Conservation (phyloP, 2,797 vertebrate species). For the Mallotus villosus region DNA sequence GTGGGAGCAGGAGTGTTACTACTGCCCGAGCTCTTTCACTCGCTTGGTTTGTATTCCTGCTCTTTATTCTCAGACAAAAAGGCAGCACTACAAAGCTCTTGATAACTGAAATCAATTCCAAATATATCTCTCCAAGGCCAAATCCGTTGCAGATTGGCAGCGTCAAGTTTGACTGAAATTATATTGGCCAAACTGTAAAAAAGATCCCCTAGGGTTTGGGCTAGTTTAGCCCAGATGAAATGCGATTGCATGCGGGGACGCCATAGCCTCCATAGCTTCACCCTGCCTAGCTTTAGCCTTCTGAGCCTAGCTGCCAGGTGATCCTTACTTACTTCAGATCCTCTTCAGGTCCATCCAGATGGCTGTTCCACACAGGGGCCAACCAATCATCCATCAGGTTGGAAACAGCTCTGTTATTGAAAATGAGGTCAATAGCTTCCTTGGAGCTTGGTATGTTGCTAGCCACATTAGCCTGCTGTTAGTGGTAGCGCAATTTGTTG, state of each 20-base stretch:
- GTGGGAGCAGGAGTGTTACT: slow-evolving; percentile 78
- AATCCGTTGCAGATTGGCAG: slow-evolving; percentile 56
- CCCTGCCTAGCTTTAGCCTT: slow-evolving; percentile 38
- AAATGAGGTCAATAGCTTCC: slow-evolving; percentile 87
- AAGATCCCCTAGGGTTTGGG: not conserved
- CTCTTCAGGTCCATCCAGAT: slow-evolving; percentile 74
- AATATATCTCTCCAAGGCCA: slow-evolving; percentile 66
- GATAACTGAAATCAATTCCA: slow-evolving; percentile 70
- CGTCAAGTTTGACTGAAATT: slow-evolving; percentile 63
- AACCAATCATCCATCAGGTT: slow-evolving; percentile 77
- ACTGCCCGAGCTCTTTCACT: slow-evolving; percentile 73
- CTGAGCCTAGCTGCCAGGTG: slow-evolving; percentile 71
- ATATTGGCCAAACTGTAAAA: slow-evolving; percentile 18
- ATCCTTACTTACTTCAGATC: slow-evolving; percentile 72
- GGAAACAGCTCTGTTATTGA: slow-evolving; percentile 80
- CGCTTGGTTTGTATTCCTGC: slow-evolving; percentile 72
- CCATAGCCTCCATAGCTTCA: slow-evolving; percentile 26
- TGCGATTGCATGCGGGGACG: not conserved
- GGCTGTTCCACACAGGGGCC: slow-evolving; percentile 71
- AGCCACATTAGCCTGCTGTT: slow-evolving; percentile 57
- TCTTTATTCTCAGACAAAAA: slow-evolving; percentile 77
- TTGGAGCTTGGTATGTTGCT: slow-evolving; percentile 72
- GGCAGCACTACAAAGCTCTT: slow-evolving; percentile 60
- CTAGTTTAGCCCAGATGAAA: slow-evolving; percentile 11
- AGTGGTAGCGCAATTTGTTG: slow-evolving; percentile 72